Base-by-base conservation (phyloP, 2,113 vertebrate genomes). In the Albula glossodonta region DNA sequence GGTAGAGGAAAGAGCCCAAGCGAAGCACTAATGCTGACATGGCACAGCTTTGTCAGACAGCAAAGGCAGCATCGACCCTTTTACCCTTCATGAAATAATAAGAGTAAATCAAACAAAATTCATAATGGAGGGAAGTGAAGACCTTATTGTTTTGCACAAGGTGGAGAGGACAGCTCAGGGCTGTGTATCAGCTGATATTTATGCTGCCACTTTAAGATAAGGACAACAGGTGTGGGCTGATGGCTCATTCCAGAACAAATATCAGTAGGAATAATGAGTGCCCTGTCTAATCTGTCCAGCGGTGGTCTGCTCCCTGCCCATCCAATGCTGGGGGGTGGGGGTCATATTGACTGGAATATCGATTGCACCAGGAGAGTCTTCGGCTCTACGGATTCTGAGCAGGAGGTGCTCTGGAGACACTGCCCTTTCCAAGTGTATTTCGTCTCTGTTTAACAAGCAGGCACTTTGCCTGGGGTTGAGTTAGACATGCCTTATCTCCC, bases 401-500 rank as follows among this genome's bases (percentile, higher is more conserved):
- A 51, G 17, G 53, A 48, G 48, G 1, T n/a, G 31, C 50, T 48
- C 17, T 15, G 50, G 60, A 83, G 17, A 51, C 25, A 5, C 52
- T 78, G 7, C n/a, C 63, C 52, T 50, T 85, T 49, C 15, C 22
- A 41, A 56, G 66, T 52, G 11, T 50, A 50, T 83, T 83, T 77
- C 51, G 19, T 51, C 77, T 78, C 19, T 52, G 31, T 78, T 60
- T 60, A 60, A 77, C 31, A 13, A 51, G 51, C 70, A 50, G 53
- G 41, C 70, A 48, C 63, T 82, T 70, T 74, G 70, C 51, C 66
- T 56, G 50, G 51, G 80, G 51, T 74, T 78, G 52, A 63, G 51
- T 74, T 78, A 77, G 79, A 86, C 79, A 86, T 51, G 48, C 52
- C 41, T 74, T 82, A 82, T 86, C 80, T 78, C 51, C 22, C 50